Percentiles rank a stretch among this genome's conserved stretches.
phyloP scores from a whole-genome alignment of 2,888 invertebrate genomes.

The Drosophila recens region DNA sequence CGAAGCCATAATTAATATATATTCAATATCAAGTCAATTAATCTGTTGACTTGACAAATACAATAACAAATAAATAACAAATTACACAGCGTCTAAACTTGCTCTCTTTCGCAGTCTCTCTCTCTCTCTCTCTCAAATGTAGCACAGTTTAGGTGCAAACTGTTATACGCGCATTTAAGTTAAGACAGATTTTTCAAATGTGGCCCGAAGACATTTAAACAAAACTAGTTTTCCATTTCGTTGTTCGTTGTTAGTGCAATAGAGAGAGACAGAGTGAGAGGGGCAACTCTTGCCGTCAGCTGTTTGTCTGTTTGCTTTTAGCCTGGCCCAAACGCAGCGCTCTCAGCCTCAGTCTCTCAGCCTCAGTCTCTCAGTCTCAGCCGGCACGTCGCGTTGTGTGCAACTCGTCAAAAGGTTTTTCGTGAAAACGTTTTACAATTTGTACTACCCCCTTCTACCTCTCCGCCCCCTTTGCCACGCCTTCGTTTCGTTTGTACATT shows the following conservation, averaged over 20 bases:
- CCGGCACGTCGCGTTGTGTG: slow-evolving; percentile 77
- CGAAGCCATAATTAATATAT: slow-evolving; percentile 75
- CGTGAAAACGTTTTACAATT: slow-evolving; percentile 8
- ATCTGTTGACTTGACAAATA: slow-evolving; percentile 79
- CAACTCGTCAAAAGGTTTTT: slow-evolving; percentile 58
- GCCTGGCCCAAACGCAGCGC: slow-evolving; percentile 57
- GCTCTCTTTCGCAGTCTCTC: background rate
- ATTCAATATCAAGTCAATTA: slow-evolving; percentile 81
- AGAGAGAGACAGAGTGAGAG: background rate
- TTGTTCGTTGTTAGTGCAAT: slow-evolving; percentile 44
- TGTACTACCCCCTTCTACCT: background rate
- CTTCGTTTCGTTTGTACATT: slow-evolving; percentile 32
- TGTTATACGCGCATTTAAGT: slow-evolving; percentile 51
- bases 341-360: slow-evolving; percentile 38
- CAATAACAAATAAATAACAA: slow-evolving; percentile 69
- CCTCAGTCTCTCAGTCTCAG: slow-evolving; percentile 66
- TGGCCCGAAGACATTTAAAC: slow-evolving; percentile 59
- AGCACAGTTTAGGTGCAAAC: slow-evolving; percentile 49
- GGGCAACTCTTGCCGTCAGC: slow-evolving; percentile 53
- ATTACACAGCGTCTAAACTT: slow-evolving; percentile 46
- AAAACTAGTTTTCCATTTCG: slow-evolving; percentile 71
- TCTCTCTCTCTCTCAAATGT: slow-evolving; percentile 26
- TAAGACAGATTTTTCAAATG: slow-evolving; percentile 66
- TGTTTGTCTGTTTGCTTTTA: slow-evolving; percentile 51
- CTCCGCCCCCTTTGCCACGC: background rate